phyloP scores from a whole-genome alignment of 2,113 vertebrate species.

The Labeo rohita region DNA sequence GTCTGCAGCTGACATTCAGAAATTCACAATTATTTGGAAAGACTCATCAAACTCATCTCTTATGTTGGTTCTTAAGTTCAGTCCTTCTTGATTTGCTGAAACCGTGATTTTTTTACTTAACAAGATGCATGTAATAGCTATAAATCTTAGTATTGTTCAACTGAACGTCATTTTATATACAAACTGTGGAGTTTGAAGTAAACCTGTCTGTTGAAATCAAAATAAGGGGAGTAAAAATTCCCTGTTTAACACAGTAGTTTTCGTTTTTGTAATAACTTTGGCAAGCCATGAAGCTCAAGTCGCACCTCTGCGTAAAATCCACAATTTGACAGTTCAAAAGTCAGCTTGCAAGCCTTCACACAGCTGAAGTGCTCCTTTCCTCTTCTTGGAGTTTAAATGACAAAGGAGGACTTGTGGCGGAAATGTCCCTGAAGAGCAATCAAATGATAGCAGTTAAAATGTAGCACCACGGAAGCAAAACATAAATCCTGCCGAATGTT shows the following conservation, averaged over 20 bases:
- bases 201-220: conserved; percentile 27
- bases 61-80: neutral
- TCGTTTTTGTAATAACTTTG: conserved; percentile 67
- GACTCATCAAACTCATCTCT: neutral
- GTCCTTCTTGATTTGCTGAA: conserved; percentile 2
- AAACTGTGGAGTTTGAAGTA: conserved; percentile 10
- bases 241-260: conserved; percentile 45
- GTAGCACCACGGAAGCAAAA: neutral
- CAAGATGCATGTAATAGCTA: conserved; percentile 5
- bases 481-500: neutral
- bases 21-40: neutral
- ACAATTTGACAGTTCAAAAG: conserved; percentile 63
- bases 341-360: conserved; percentile 46
- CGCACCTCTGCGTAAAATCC: conserved; percentile 74
- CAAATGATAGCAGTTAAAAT: neutral
- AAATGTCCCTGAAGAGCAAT: conserved; percentile 87
- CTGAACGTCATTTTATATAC: neutral
- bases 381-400: conserved; percentile 80
- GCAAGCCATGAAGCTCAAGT: conserved; percentile 69
- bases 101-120: neutral
- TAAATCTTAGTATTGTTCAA: neutral
- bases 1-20: neutral
- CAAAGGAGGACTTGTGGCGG: conserved; percentile 96
- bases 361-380: neutral
- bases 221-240: conserved; percentile 41